A percentile compares a stretch with the other conserved stretches of the same genome.
These are phyloP conservation scores for Molothrus ater DNA, from an alignment of 2,797 vertebrate species.

Conservation along the genomic window DNA sequence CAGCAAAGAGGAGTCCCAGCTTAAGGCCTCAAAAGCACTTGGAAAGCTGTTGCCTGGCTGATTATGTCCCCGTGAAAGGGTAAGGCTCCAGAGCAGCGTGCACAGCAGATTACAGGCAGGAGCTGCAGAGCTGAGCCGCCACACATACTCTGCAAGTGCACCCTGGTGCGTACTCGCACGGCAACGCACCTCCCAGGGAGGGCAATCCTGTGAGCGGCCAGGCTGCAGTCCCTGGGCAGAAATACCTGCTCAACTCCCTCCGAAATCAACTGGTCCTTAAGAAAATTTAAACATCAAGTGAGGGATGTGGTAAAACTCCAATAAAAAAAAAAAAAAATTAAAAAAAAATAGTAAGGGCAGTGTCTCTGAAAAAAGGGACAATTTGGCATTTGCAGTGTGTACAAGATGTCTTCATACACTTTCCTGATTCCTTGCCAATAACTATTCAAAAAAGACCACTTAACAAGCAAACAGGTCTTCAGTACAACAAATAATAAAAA, in stretches of 20 bases:
- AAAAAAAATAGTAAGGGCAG: neutral
- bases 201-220: fast-evolving
- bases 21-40: neutral
- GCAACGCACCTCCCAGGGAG: neutral
- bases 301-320: neutral
- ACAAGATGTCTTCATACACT: constrained; percentile 67
- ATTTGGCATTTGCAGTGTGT: constrained; percentile 54
- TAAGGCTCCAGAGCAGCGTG: neutral
- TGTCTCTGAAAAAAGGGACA: constrained; percentile 32
- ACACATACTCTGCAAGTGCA: neutral
- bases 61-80: neutral
- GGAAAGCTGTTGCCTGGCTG: constrained; percentile 23
- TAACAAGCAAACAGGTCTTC: constrained; percentile 68
- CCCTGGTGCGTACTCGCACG: fast-evolving
- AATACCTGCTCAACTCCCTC: fast-evolving
- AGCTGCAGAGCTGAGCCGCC: neutral
- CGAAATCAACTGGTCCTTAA: fast-evolving
- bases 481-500: constrained; percentile 69
- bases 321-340: fast-evolving
- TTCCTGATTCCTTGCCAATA: constrained; percentile 60
- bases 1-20: constrained; percentile 10
- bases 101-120: neutral
- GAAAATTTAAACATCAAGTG: neutral
- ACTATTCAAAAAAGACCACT: constrained; percentile 65
- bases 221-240: fast-evolving